A percentile compares a stretch with the other conserved stretches of the same genome.
Conservation (phyloP, 1,140 invertebrate species). For the Drosophila kohkoa region DNA sequence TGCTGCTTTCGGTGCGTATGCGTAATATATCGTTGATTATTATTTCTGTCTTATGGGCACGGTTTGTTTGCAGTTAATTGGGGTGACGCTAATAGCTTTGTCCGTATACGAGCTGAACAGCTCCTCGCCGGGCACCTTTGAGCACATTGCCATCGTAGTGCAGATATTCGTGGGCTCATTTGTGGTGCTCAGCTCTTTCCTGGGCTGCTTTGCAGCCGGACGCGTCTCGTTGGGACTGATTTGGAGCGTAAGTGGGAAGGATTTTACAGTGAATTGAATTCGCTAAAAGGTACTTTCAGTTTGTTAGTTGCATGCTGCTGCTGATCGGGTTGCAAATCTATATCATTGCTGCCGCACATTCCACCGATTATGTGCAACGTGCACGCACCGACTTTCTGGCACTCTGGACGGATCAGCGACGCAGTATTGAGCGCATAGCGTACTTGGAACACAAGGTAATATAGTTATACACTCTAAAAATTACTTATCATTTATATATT, state of each 20-base stretch:
- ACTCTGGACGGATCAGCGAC: constrained; percentile 62
- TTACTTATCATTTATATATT: not conserved
- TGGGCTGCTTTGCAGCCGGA: constrained; percentile 73
- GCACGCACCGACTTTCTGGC: constrained; percentile 62
- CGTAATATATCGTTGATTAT: constrained; percentile 44
- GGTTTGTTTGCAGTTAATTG: constrained; percentile 64
- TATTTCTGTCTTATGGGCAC: not conserved
- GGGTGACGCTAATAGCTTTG: constrained; percentile 74
- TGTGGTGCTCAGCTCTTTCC: constrained; percentile 76
- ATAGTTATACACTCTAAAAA: not conserved
- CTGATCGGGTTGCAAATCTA: constrained; percentile 76
- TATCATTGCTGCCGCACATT: constrained; percentile 72
- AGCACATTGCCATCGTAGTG: constrained; percentile 77
- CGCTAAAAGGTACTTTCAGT: constrained; percentile 40
- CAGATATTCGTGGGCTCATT: constrained; percentile 83
- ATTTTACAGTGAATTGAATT: not conserved
- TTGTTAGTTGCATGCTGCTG: constrained; percentile 72
- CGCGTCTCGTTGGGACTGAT: constrained; percentile 70
- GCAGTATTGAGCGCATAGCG: constrained; percentile 57
- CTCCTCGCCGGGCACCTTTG: constrained; percentile 75
- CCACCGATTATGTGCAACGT: constrained; percentile 73
- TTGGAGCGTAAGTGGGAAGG: constrained; percentile 68
- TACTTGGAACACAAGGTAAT: constrained; percentile 68
- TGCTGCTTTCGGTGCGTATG: constrained; percentile 79
- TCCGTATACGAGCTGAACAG: constrained; percentile 76